Percentiles rank a stretch among this genome's conserved stretches.
phyloP scores from a whole-genome alignment of 2,797 vertebrate genomes.

The Octomys mimax region DNA sequence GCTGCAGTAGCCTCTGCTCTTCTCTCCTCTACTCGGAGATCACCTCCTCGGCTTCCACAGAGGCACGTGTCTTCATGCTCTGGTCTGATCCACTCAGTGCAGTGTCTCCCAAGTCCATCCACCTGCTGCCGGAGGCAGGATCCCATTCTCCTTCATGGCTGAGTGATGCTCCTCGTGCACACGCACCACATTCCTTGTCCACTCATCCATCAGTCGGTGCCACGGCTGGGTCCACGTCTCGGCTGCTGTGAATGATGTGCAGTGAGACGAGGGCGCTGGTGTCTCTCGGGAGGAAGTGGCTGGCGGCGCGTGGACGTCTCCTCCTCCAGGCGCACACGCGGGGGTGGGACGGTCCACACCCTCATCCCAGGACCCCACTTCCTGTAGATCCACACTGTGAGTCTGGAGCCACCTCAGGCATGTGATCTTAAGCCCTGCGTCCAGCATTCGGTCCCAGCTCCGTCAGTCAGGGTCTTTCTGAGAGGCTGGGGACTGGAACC shows the following conservation, averaged over 20 bases:
- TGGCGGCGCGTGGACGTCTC: neutral
- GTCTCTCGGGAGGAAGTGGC: neutral
- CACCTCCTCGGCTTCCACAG: neutral
- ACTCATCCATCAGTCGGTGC: too few species aligned
- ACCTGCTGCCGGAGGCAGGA: neutral
- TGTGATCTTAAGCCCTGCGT: rapidly evolving
- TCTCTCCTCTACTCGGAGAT: neutral
- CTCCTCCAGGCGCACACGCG: neutral
- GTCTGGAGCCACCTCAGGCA: rapidly evolving
- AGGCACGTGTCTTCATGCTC: neutral
- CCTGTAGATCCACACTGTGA: rapidly evolving
- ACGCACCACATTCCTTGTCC: neutral
- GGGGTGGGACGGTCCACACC: neutral
- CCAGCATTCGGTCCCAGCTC: neutral
- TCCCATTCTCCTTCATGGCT: neutral
- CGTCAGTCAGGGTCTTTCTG: neutral
- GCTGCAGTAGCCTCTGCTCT: too few species aligned
- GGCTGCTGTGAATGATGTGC: too few species aligned
- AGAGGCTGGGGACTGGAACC: neutral
- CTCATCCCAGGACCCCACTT: rapidly evolving
- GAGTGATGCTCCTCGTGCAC: neutral
- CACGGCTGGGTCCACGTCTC: neutral
- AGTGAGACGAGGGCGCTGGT: too few species aligned
- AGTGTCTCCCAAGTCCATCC: neutral
- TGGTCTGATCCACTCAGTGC: too few species aligned